Base-by-base conservation (phyloP, 1,140 invertebrate species). In the Brachionus asplanchnoidis region DNA sequence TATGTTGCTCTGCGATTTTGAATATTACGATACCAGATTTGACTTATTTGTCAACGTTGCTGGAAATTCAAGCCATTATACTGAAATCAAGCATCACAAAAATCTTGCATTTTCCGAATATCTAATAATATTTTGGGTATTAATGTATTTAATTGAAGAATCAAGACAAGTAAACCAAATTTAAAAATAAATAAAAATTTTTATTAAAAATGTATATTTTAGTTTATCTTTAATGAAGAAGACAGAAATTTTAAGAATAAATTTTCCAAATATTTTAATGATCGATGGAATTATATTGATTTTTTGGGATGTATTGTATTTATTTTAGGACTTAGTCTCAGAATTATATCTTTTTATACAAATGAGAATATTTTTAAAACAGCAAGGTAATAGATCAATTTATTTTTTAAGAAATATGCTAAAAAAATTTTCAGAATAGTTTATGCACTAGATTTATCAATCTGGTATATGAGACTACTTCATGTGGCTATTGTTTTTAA, bases 401-500 rank as follows among this genome's bases (percentile, higher is more conserved):
- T 28, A 32, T n/a, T 20, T n/a, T 26, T 53, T 32, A 9, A 20
- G 11, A 26, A 17, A 14, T 32, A 36, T 68, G 11, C 2, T 26
- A 28, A 12, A 12, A 40, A 40, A 42, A 4, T 73, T 73, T 36
- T 42, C 28, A 77, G 82, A 20, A 44, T 84, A 44, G 36, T 84
- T 44, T 56, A 36, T 46, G 65, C 65, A 26, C 17, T 84, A 53
- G 82, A 84, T 73, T 40, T 84, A 3, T 84, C 65, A 11, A 84
- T 84, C 46, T 84, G 82, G 84, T 88, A 87, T 85, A 79, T 89
- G n/a, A 73, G 89, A 17, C 86, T 87, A 60, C 87, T 89, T 87
- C 88, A 89, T 86, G 85, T 85, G 20, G 89, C 88, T 86, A 89
- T 87, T 85, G 87, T 87, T 1, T 86, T 87, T 80, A 88, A 88